Evolutionary conservation across 2,113 vertebrate species (phyloP).

Genomic region (Eupsittula cactorum): DNA sequence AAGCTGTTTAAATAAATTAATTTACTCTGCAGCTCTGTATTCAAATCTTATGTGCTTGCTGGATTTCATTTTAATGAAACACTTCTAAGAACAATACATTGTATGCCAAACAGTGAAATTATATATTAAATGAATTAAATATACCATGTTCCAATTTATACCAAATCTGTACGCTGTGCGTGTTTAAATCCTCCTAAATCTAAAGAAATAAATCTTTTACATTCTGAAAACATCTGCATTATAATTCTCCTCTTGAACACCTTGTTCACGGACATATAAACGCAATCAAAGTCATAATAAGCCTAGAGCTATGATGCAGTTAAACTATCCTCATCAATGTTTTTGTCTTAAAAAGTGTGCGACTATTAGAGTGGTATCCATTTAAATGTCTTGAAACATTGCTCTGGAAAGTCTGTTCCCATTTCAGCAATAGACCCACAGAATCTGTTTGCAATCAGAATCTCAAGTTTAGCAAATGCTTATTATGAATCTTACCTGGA

Average conservation of each 20-base stretch:
- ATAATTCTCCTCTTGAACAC: slow-evolving; percentile 54
- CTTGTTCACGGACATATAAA: slow-evolving; percentile 36
- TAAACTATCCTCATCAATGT: slow-evolving; percentile 38
- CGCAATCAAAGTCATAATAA: slow-evolving; percentile 62
- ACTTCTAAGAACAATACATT: slow-evolving; percentile 75
- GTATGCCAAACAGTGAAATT: slow-evolving; percentile 74
- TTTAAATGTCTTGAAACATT: slow-evolving; percentile 19
- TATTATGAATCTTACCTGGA: not conserved
- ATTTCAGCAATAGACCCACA: not conserved
- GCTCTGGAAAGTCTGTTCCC: not conserved
- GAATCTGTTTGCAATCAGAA: not conserved
- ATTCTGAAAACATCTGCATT: slow-evolving; percentile 66
- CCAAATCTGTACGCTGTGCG: slow-evolving; percentile 51
- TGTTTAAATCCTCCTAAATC: slow-evolving; percentile 74
- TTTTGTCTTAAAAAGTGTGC: slow-evolving; percentile 32
- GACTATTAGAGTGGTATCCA: slow-evolving; percentile 19
- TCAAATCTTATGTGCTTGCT: slow-evolving; percentile 77
- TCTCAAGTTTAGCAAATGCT: not conserved
- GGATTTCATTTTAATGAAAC: slow-evolving; percentile 81
- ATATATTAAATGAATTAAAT: slow-evolving; percentile 74
- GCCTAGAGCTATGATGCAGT: slow-evolving; percentile 35
- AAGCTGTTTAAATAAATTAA: slow-evolving; percentile 84
- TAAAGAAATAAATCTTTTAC: slow-evolving; percentile 69
- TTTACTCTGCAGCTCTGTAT: slow-evolving; percentile 76
- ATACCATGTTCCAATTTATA: slow-evolving; percentile 68